phyloP scores from a whole-genome alignment of 2,113 vertebrate genomes.

The Bungarus multicinctus region DNA sequence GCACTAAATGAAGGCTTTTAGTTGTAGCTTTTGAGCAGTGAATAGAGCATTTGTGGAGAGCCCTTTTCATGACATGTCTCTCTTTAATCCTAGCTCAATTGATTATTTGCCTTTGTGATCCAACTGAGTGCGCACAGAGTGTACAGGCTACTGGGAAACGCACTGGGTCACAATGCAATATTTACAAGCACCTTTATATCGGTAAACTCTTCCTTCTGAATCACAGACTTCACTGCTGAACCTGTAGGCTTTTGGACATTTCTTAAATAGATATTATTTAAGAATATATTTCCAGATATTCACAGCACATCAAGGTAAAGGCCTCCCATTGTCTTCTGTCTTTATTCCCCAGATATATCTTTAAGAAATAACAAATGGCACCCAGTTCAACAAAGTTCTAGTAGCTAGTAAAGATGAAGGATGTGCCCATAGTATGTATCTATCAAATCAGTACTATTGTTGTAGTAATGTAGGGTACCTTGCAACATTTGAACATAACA shows the following conservation, averaged over 20 bases:
- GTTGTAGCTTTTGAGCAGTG: accelerated
- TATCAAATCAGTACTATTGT: neutral
- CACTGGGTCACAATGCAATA: neutral
- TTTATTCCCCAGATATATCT: neutral
- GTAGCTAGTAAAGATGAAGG: neutral
- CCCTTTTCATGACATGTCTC: neutral
- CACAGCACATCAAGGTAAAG: neutral
- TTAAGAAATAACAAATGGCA: neutral
- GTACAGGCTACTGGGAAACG: neutral
- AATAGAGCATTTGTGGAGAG: neutral
- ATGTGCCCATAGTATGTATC: neutral
- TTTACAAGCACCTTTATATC: neutral
- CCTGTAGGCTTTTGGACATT: neutral
- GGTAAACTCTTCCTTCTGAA: neutral
- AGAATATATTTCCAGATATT: neutral
- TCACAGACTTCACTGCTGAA: neutral
- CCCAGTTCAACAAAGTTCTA: neutral
- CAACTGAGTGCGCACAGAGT: neutral
- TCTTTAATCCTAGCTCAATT: neutral
- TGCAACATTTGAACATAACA: neutral
- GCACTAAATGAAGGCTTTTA: neutral
- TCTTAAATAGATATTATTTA: neutral
- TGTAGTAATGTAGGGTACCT: neutral
- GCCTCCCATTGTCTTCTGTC: neutral
- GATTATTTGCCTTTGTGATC: neutral